Percentiles rank a stretch among this genome's conserved stretches.
These are phyloP conservation scores for Brachionus rotundiformis DNA, from an alignment of 1,140 invertebrate species.

Conservation along the genomic window DNA sequence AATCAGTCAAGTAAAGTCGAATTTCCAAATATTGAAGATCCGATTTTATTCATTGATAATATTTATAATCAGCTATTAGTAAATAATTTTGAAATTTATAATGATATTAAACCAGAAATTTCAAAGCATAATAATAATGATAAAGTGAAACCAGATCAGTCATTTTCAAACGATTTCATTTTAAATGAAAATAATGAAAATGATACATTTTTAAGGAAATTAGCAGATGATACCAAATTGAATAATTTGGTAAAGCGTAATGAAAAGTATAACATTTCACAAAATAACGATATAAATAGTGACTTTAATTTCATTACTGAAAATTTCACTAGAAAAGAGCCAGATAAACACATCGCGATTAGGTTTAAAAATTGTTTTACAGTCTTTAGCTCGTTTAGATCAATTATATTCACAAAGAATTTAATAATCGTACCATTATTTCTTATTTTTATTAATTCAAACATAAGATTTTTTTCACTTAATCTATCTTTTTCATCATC, in stretches of 20 bases:
- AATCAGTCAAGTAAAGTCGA: background rate
- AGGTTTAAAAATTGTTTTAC: too few species aligned
- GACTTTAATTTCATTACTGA: background rate
- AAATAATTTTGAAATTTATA: background rate
- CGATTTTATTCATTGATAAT: constrained; percentile 23
- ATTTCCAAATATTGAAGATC: constrained; percentile 27
- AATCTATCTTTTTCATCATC: background rate
- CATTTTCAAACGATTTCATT: background rate
- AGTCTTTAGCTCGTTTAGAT: background rate
- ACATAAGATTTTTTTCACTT: background rate
- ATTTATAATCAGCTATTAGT: background rate
- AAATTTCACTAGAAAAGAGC: background rate
- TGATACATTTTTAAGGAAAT: too few species aligned
- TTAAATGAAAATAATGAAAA: background rate
- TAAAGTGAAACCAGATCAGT: background rate
- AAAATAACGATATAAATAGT: too few species aligned
- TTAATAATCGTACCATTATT: constrained; percentile 13
- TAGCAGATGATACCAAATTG: too few species aligned
- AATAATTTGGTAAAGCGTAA: too few species aligned
- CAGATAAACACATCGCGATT: too few species aligned
- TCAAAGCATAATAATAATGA: background rate
- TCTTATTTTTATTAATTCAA: constrained; percentile 4
- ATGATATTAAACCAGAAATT: background rate
- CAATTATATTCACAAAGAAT: background rate
- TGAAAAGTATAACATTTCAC: too few species aligned